phyloP scores from a whole-genome alignment of 2,888 invertebrate species.

The Falcaria lacertinaria region DNA sequence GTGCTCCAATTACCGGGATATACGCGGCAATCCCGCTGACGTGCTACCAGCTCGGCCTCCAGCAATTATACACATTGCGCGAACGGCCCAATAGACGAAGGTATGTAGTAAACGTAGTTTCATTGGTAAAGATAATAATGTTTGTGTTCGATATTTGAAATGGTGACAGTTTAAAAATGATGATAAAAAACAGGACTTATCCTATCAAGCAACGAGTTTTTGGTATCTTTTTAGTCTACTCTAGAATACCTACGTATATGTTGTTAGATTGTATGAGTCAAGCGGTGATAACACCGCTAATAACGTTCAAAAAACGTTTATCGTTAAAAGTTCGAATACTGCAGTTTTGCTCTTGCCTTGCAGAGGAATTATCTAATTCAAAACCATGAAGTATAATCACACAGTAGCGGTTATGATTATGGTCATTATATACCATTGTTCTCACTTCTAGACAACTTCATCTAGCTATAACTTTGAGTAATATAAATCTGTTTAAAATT shows the following conservation, averaged over 20 bases:
- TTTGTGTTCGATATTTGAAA: too few species aligned
- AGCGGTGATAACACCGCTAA: neutral
- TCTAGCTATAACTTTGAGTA: neutral
- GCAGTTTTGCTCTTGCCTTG: neutral
- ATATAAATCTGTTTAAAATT: too few species aligned
- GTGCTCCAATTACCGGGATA: slow-evolving; percentile 78
- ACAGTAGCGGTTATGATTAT: neutral
- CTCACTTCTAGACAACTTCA: neutral
- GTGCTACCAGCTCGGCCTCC: slow-evolving; percentile 59
- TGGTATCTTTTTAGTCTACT: too few species aligned
- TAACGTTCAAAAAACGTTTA: too few species aligned
- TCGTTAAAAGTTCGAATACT: neutral
- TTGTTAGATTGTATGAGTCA: too few species aligned
- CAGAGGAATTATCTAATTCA: neutral
- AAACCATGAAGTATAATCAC: neutral
- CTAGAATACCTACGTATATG: too few species aligned
- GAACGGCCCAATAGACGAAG: slow-evolving; percentile 45
- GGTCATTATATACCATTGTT: neutral
- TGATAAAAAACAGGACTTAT: too few species aligned
- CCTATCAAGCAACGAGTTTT: too few species aligned
- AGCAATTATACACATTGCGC: slow-evolving; percentile 71
- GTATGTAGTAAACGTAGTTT: too few species aligned
- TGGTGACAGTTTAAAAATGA: too few species aligned
- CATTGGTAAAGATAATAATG: too few species aligned
- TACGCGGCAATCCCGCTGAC: slow-evolving; percentile 76